Conservation (phyloP, 2,888 invertebrate species). For the Nephrotoma guestfalica region DNA sequence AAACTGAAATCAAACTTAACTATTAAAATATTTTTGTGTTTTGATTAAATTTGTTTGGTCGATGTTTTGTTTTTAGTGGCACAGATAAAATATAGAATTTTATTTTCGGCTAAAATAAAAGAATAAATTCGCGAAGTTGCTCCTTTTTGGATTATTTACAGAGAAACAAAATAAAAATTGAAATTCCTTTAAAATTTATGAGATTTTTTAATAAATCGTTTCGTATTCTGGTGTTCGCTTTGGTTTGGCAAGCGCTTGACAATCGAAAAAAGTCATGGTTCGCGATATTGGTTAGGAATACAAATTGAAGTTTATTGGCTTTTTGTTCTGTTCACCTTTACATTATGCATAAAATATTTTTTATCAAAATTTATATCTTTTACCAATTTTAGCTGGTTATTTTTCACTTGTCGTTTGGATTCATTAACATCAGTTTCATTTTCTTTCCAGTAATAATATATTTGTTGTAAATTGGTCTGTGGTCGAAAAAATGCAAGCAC, state of each 20-base stretch:
- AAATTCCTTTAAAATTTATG: background rate
- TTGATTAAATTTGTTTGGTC: background rate
- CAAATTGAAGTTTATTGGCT: background rate
- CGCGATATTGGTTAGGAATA: background rate
- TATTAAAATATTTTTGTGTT: background rate
- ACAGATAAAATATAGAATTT: background rate
- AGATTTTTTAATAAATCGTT: background rate
- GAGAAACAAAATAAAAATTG: background rate
- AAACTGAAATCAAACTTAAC: background rate
- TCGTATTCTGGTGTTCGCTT: background rate
- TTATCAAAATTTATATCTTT: background rate
- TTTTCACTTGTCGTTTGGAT: background rate
- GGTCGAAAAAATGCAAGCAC: background rate
- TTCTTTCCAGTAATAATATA: background rate
- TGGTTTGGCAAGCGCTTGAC: background rate
- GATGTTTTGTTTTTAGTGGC: background rate
- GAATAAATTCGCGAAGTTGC: background rate
- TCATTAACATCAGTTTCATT: background rate
- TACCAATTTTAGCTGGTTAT: background rate
- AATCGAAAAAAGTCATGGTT: background rate
- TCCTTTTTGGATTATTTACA: background rate
- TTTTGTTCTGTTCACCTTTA: background rate
- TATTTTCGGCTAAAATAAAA: background rate
- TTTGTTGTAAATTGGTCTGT: background rate
- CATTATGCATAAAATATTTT: background rate